Base-by-base conservation (phyloP, 2,888 invertebrate genomes). In the Phengaris alcon region DNA sequence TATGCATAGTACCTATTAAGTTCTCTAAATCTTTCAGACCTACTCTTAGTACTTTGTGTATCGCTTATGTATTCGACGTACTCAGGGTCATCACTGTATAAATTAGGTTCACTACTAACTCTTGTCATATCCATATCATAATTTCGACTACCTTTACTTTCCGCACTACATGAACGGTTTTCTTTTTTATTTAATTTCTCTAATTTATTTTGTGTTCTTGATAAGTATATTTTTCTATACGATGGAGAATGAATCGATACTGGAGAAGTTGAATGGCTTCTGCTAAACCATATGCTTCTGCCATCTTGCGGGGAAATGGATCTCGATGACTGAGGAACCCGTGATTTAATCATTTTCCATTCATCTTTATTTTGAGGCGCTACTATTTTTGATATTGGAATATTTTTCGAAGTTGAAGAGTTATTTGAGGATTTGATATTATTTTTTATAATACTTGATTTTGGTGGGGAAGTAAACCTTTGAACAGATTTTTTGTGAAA, bases 1-100 rank as follows among this genome's bases (percentile, higher is more conserved):
- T 96, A 97, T 54, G 95, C 94, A 85, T 98, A 98, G 86, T 98
- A 97, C 76, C 96, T 95, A 84, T 97, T 97, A 1, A 98, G 92
- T 81, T 98, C 97, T 74, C 96, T 95, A 87, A 98, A 98, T 77
- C 97, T 94, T 76, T 96, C 96, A 0, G 97, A 97, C 86, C 95
- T 96, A 74, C 94, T 94, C 80, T 95, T 95, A 3, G 95, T 94
- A 76, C 95, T 94, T 82, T 95, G 87, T 82, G 96, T 89, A 80
- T 96, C 96, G 52, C 94, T 88, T 70, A 96, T 91, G 82, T 96
- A 96, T 78, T 95, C 95, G 79, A 95, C 95, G 82, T 96, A 96
- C 78, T 96, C 95, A 35, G 95, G 94, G 81, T 95, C 94, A 81
- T 93, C 90, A 15, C 78, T 77, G 77, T 85, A 82, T 78, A 93